These are phyloP conservation scores for Bolinopsis microptera DNA, from an alignment of 37 sponge, comb jelly and placozoan genomes.

Conservation along the genomic window DNA sequence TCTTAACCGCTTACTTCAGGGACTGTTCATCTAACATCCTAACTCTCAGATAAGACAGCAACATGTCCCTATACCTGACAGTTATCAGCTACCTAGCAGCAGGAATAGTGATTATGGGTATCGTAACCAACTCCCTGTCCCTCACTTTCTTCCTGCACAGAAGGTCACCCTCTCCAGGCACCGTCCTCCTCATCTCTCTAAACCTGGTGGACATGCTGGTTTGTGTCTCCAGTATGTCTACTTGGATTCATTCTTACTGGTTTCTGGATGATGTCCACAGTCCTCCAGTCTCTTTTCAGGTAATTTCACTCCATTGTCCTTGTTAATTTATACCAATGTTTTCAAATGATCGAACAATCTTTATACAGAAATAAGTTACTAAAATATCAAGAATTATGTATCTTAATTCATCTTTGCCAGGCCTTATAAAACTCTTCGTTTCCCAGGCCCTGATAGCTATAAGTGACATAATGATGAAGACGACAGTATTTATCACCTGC, in stretches of 20 bases:
- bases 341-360: too few species aligned
- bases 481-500: neutral
- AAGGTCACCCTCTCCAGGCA: neutral
- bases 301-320: too few species aligned
- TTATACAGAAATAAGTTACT: too few species aligned
- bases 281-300: neutral
- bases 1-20: neutral
- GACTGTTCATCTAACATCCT: neutral
- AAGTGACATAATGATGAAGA: neutral
- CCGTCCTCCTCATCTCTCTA: neutral
- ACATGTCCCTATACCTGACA: neutral
- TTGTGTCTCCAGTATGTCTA: neutral
- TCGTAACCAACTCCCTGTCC: neutral
- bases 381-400: too few species aligned
- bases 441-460: neutral
- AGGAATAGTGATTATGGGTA: neutral
- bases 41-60: neutral
- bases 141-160: neutral
- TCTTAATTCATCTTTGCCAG: too few species aligned
- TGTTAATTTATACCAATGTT: too few species aligned
- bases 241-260: neutral
- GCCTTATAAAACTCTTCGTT: too few species aligned
- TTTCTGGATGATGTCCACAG: neutral
- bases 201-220: neutral
- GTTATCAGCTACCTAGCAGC: neutral